Conservation (phyloP, 2,797 vertebrate genomes). For the Acrossocheilus fasciatus region DNA sequence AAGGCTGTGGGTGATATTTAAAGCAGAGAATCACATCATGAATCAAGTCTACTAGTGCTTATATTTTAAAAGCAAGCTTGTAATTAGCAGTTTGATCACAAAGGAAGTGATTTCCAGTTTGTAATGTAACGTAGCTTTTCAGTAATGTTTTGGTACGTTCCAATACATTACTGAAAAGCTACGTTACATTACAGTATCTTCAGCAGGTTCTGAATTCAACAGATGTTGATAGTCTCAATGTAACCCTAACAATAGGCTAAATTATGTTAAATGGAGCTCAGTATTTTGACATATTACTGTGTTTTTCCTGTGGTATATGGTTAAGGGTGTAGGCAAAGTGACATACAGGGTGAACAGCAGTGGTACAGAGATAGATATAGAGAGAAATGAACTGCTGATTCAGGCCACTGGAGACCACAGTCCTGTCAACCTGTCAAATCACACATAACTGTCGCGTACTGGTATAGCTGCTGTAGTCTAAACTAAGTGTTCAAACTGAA, state of each 20-base stretch:
- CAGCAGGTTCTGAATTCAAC: background rate
- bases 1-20: background rate
- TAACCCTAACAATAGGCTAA: background rate
- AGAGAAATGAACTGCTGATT: constrained; percentile 69
- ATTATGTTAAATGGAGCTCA: background rate
- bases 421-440: constrained; percentile 72
- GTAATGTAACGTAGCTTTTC: too few species aligned
- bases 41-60: background rate
- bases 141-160: too few species aligned
- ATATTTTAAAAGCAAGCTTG: background rate
- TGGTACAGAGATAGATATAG: background rate
- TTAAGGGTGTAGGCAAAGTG: constrained; percentile 4
- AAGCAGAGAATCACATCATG: too few species aligned
- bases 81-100: background rate
- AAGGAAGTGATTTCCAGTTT: background rate
- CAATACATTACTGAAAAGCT: background rate
- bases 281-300: background rate
- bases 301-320: background rate
- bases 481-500: background rate
- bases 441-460: constrained; percentile 30
- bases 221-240: background rate
- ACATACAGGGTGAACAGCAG: constrained; percentile 6
- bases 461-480: background rate
- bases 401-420: constrained; percentile 62
- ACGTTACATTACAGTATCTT: background rate